A percentile compares a stretch with the other conserved stretches of the same genome.
phyloP scores from a whole-genome alignment of 2,113 vertebrate genomes.

The Python bivittatus region DNA sequence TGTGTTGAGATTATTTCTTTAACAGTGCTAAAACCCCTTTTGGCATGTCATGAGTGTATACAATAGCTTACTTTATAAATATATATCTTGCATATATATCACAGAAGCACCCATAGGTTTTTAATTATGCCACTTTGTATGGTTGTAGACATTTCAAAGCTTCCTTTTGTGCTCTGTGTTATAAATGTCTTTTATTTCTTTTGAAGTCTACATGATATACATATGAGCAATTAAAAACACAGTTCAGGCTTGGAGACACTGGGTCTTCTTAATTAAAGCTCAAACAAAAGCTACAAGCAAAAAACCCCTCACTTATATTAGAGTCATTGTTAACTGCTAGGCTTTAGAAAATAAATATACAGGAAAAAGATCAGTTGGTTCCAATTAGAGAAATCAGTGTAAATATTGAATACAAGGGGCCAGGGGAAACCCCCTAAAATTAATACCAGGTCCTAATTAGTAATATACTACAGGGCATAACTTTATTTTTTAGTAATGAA shows the following conservation, averaged over 20 bases:
- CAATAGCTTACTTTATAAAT: slow-evolving; percentile 63
- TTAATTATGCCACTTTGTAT: slow-evolving; percentile 91
- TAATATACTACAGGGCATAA: slow-evolving; percentile 62
- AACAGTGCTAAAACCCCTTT: slow-evolving; percentile 53
- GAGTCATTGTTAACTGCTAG: slow-evolving; percentile 87
- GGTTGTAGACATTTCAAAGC: slow-evolving; percentile 92
- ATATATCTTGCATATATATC: slow-evolving; percentile 79
- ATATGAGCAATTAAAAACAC: slow-evolving; percentile 93
- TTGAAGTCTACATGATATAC: slow-evolving; percentile 95
- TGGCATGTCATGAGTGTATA: slow-evolving; percentile 56
- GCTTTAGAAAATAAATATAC: slow-evolving; percentile 87
- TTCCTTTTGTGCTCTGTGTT: slow-evolving; percentile 87
- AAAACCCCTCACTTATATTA: slow-evolving; percentile 83
- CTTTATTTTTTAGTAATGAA: slow-evolving; percentile 53
- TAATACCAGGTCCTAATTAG: slow-evolving; percentile 64
- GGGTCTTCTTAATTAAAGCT: slow-evolving; percentile 96
- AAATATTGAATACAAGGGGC: slow-evolving; percentile 15
- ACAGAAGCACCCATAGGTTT: slow-evolving; percentile 84
- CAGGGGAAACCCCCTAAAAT: slow-evolving; percentile 50
- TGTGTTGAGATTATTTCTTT: slow-evolving; percentile 62
- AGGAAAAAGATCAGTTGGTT: slow-evolving; percentile 82
- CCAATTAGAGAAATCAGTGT: slow-evolving; percentile 80
- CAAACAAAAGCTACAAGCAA: slow-evolving; percentile 92
- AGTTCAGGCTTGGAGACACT: slow-evolving; percentile 87
- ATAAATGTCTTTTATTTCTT: slow-evolving; percentile 91